Conservation (phyloP, 1,140 invertebrate species). For the Leptoteleia sp. region DNA sequence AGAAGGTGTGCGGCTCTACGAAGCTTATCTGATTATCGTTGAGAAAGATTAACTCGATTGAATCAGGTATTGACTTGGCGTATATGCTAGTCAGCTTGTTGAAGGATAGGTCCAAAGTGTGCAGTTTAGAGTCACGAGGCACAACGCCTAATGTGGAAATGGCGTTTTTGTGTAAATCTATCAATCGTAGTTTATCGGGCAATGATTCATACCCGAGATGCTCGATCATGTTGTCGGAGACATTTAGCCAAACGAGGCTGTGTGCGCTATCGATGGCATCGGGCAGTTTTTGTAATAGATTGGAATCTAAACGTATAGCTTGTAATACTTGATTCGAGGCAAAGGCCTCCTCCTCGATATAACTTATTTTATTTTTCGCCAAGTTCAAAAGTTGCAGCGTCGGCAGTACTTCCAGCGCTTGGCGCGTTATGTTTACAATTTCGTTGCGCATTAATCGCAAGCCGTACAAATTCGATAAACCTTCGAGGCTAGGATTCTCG, state of each 20-base stretch:
- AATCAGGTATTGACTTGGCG: slow-evolving; percentile 87
- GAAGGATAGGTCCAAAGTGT: slow-evolving; percentile 90
- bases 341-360: slow-evolving; percentile 88
- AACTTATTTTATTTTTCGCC: slow-evolving; percentile 89
- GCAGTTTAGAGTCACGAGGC: slow-evolving; percentile 80
- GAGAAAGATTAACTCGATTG: slow-evolving; percentile 89
- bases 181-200: slow-evolving; percentile 88
- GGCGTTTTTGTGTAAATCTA: slow-evolving; percentile 91
- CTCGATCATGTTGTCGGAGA: slow-evolving; percentile 90
- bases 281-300: slow-evolving; percentile 89
- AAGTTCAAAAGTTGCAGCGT: slow-evolving; percentile 90
- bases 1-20: slow-evolving; percentile 89
- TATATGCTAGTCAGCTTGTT: slow-evolving; percentile 88
- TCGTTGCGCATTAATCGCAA: slow-evolving; percentile 91
- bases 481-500: slow-evolving; percentile 89
- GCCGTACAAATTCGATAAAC: slow-evolving; percentile 89
- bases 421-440: slow-evolving; percentile 87
- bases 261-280: slow-evolving; percentile 88
- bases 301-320: slow-evolving; percentile 90
- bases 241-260: slow-evolving; percentile 90
- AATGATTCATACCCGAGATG: slow-evolving; percentile 91
- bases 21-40: slow-evolving; percentile 90
- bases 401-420: slow-evolving; percentile 87
- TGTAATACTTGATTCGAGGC: slow-evolving; percentile 87
- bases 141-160: slow-evolving; percentile 86